These are phyloP conservation scores for Aplysina aerophoba DNA, from an alignment of 37 sponge, comb jelly and placozoan species.

Conservation along the genomic window DNA sequence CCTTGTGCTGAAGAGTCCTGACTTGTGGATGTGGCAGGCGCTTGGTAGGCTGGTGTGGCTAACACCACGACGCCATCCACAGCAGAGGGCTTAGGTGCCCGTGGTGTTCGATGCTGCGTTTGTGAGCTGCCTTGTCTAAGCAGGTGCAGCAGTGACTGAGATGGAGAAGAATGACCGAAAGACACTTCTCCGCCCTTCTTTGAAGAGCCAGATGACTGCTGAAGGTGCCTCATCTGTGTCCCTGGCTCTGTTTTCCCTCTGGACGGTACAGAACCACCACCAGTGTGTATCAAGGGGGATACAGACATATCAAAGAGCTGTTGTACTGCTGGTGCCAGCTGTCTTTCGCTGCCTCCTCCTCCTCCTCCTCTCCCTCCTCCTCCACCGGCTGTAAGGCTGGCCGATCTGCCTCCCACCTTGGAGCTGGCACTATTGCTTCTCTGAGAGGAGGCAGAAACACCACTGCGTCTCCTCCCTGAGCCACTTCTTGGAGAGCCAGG, in stretches of 20 bases:
- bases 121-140: too few relatives aligned
- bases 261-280: background rate
- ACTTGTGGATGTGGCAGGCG: too few relatives aligned
- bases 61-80: too few relatives aligned
- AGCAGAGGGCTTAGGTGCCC: too few relatives aligned
- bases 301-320: background rate
- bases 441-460: too few relatives aligned
- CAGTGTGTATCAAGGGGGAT: background rate
- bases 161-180: too few relatives aligned
- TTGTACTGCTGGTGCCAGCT: background rate
- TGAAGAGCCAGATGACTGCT: conserved; percentile 1
- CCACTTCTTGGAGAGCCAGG: too few relatives aligned
- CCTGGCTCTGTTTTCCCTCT: background rate
- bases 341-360: background rate
- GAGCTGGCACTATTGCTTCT: background rate
- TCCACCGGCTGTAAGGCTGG: background rate
- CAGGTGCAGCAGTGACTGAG: too few relatives aligned
- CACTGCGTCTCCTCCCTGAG: too few relatives aligned
- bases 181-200: background rate
- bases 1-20: too few relatives aligned
- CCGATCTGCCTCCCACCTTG: background rate
- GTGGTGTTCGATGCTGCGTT: too few relatives aligned
- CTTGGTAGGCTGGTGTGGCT: too few relatives aligned
- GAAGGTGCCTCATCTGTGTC: background rate
- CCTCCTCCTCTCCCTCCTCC: background rate